phyloP scores from a whole-genome alignment of 2,797 vertebrate genomes.

The Xenentodon cancila region DNA sequence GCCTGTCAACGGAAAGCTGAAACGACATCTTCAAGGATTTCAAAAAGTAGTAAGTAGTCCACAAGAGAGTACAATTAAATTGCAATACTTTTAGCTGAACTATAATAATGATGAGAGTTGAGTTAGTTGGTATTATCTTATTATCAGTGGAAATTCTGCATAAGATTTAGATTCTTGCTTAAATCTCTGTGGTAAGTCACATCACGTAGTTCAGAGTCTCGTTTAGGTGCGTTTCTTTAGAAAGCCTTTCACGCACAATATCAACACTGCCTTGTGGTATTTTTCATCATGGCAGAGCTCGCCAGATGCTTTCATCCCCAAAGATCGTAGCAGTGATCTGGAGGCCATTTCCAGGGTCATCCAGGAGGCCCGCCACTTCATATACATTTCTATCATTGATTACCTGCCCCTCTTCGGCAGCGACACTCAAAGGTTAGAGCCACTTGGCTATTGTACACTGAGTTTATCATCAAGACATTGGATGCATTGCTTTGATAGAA shows the following conservation, averaged over 20 bases:
- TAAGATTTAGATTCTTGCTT: conserved; percentile 2
- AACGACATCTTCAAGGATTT: background rate
- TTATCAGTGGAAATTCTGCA: conserved; percentile 4
- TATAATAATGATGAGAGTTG: conserved; percentile 2
- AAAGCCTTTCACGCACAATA: conserved; percentile 1
- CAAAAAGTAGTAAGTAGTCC: background rate
- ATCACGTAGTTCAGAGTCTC: background rate
- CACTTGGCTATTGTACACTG: background rate
- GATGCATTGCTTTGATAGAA: conserved; percentile 21
- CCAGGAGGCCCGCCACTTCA: conserved; percentile 87
- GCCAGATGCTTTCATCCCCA: conserved; percentile 92
- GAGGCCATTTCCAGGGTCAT: conserved; percentile 94
- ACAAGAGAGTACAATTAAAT: background rate
- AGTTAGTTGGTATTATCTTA: background rate
- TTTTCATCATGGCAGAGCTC: conserved; percentile 85
- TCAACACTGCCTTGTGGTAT: conserved; percentile 4
- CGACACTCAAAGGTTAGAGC: conserved; percentile 83
- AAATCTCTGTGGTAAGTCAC: background rate
- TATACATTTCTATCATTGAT: conserved; percentile 93
- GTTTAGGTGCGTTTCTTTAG: background rate
- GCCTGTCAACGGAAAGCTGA: conserved; percentile 11
- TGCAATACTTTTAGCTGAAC: background rate
- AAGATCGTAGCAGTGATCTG: conserved; percentile 90
- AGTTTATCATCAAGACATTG: conserved; percentile 7
- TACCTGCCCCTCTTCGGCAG: conserved; percentile 89